A percentile compares a stretch with the other conserved stretches of the same genome.
Evolutionary conservation across 2,888 invertebrate species (phyloP).

Genomic region (Dasypolia templi): DNA sequence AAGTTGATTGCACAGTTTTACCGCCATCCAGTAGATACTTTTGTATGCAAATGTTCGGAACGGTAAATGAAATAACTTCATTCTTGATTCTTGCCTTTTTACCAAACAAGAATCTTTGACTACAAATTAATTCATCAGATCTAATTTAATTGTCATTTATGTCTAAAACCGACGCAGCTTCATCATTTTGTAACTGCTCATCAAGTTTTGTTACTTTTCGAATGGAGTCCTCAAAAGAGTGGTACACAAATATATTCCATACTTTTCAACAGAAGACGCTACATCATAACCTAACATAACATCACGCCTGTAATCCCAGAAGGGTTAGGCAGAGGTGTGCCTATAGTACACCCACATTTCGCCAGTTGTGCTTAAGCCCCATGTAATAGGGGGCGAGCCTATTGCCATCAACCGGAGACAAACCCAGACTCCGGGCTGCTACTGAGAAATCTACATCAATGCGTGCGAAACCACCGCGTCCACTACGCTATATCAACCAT

Average conservation of each 20-base stretch:
- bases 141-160: background rate
- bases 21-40: slow-evolving; percentile 1
- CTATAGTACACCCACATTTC: too few relatives aligned
- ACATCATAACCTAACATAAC: too few relatives aligned
- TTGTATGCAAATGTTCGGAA: slow-evolving; percentile 26
- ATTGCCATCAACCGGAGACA: too few relatives aligned
- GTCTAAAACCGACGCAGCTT: background rate
- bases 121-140: background rate
- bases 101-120: background rate
- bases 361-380: too few relatives aligned
- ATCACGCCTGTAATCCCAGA: too few relatives aligned
- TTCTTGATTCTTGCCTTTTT: background rate
- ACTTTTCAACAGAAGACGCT: slow-evolving; percentile 8
- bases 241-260: background rate
- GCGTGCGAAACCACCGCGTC: slow-evolving; percentile 26
- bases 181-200: background rate
- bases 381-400: too few relatives aligned
- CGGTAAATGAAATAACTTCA: slow-evolving; percentile 17
- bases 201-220: background rate
- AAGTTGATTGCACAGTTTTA: slow-evolving; percentile 31
- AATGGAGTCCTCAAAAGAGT: background rate
- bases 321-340: too few relatives aligned
- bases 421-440: too few relatives aligned
- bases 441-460: too few relatives aligned
- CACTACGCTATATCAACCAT: slow-evolving; percentile 23